Evolutionary conservation across 2,888 invertebrate genomes (phyloP).

Genomic region (Argyresthia goedartella): DNA sequence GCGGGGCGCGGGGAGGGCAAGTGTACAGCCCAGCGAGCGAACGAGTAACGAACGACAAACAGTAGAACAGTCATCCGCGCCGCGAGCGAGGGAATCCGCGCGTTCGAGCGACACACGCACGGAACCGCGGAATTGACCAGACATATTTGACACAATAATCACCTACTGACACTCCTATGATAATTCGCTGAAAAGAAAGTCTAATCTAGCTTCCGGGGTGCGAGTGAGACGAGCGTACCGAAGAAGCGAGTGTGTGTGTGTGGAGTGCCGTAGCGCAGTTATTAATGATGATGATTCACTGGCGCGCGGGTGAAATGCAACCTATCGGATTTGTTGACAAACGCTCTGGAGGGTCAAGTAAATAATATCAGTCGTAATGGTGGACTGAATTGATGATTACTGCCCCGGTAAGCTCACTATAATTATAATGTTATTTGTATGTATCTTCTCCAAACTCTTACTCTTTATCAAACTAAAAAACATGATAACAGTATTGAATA

Average conservation of each 20-base stretch:
- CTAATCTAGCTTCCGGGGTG: conserved; percentile 16
- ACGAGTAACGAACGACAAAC: conserved; percentile 31
- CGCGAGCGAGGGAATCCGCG: conserved; percentile 37
- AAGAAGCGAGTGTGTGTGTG: conserved; percentile 43
- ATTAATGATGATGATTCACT: conserved; percentile 67
- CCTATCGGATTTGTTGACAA: conserved; percentile 68
- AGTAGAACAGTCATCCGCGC: conserved; percentile 54
- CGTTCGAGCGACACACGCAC: conserved; percentile 29
- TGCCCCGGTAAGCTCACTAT: conserved; percentile 40
- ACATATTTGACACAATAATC: conserved; percentile 33
- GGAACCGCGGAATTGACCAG: conserved; percentile 23
- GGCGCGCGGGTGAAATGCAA: conserved; percentile 68
- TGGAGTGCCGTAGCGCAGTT: conserved; percentile 67
- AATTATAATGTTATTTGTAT: conserved; percentile 1
- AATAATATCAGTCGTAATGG: conserved; percentile 57
- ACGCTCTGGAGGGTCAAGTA: conserved; percentile 59
- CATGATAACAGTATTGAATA: too few relatives aligned
- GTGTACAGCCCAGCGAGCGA: not conserved
- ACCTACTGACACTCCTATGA: conserved; percentile 26
- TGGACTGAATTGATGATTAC: conserved; percentile 47
- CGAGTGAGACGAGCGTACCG: conserved; percentile 44
- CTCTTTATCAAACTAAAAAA: not conserved
- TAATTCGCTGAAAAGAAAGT: conserved; percentile 21
- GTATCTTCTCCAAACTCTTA: not conserved
- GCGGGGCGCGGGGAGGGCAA: conserved; percentile 23